Evolutionary conservation across 2,888 invertebrate genomes (phyloP), one percentile per base, ranked within the genome.

Genomic region (Panopea generosa): DNA sequence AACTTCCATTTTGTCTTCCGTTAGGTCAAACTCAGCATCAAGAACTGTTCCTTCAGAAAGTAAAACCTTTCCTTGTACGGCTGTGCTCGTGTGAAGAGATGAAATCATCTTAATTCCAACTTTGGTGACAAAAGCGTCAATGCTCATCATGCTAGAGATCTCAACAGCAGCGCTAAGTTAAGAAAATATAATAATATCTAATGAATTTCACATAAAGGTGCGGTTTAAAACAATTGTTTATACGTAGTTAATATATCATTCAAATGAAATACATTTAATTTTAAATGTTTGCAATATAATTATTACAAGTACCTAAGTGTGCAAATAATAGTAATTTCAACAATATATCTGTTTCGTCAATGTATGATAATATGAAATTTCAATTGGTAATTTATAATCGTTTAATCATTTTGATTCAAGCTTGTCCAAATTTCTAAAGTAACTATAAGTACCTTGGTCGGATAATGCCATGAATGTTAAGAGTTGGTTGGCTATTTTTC

Each of bases 1-100:
- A 77, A 98, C 95, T 92, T 98, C 97, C 88, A 96, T 96, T 86
- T 96, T 96, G 65, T 96, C 95, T 86, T 96, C 95, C 0, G 98
- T 98, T 76, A 97, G 93, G 79, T 96, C 96, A 69, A 98, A 94
- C 81, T 96, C 95, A 2, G 97, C 93, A 50, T 95, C 95, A 1
- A 96, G 93, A 7, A 96, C 91, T 74, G 95, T 94, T 0, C 95
- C 94, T 0, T 96, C 96, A 18, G 95, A 94, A 11, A 97, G 92
- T 68, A 95, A 95, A 2, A 98, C 93, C 63, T 94, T 94, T 0
- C 96, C 96, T 85, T 96, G 96, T 0, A 97, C 93, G 1, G 96
- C 96, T 0, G 96, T 96, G 29, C 97, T 97, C 0, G 97, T 96
- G 91, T 97, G 97, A 22, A 98, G 93, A 55, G 96, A 96, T 78